These are phyloP conservation scores for Eledona agricola DNA, from an alignment of 2,888 invertebrate species.

Conservation along the genomic window DNA sequence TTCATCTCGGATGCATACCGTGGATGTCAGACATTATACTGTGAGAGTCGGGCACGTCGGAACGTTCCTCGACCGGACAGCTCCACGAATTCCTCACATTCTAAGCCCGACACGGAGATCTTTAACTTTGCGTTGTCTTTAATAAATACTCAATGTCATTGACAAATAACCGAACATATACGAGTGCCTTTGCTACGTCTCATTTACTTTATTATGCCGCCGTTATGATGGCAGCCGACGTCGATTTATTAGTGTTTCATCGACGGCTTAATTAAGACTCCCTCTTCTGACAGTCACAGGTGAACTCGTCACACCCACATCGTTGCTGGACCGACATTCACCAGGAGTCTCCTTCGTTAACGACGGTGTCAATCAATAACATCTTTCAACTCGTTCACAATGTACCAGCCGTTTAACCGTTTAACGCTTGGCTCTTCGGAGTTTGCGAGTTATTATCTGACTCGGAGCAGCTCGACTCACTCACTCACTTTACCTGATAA, in stretches of 20 bases:
- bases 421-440: too few relatives aligned
- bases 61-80: slow-evolving; percentile 43
- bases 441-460: too few relatives aligned
- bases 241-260: slow-evolving; percentile 52
- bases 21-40: slow-evolving; percentile 54
- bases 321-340: not conserved
- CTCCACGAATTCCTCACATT: slow-evolving; percentile 58
- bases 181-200: slow-evolving; percentile 55
- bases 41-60: slow-evolving; percentile 45
- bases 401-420: slow-evolving; percentile 4
- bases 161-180: slow-evolving; percentile 61
- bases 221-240: slow-evolving; percentile 45
- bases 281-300: slow-evolving; percentile 1
- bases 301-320: slow-evolving; percentile 22
- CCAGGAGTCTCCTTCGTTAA: slow-evolving; percentile 21
- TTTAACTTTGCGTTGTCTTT: slow-evolving; percentile 60
- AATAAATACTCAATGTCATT: slow-evolving; percentile 63
- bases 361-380: slow-evolving; percentile 22
- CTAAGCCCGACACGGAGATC: slow-evolving; percentile 57
- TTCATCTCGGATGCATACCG: slow-evolving; percentile 55
- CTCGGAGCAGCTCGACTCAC: too few relatives aligned
- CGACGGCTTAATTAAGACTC: slow-evolving; percentile 45
- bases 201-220: slow-evolving; percentile 54
- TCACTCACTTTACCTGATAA: too few relatives aligned
- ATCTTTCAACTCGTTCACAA: not conserved